These are phyloP conservation scores for Sarcophaga peregrina DNA, from an alignment of 1,140 invertebrate species.

Conservation along the genomic window DNA sequence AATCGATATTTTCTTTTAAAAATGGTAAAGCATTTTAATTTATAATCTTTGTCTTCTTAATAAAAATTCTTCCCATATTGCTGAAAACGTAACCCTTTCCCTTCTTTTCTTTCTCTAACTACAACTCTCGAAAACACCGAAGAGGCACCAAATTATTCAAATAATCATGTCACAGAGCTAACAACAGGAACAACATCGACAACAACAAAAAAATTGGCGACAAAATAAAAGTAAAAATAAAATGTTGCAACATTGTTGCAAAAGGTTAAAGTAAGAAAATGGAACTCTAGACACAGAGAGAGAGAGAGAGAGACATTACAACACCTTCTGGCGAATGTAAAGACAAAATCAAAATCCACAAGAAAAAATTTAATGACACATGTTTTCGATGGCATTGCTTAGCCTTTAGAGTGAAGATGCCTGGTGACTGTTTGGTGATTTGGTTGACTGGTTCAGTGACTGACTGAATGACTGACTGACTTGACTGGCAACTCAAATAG, in stretches of 20 bases:
- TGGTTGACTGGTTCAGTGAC: too few relatives aligned
- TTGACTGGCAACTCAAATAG: background rate
- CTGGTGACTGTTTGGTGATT: too few relatives aligned
- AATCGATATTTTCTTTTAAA: too few relatives aligned
- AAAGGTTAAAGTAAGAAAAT: background rate
- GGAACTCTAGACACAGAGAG: background rate
- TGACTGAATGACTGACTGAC: too few relatives aligned
- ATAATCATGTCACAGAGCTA: background rate
- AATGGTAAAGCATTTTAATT: background rate
- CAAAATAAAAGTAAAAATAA: background rate
- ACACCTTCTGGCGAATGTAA: background rate
- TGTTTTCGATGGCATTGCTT: background rate
- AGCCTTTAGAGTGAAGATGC: too few relatives aligned
- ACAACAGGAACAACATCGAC: background rate
- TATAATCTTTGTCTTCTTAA: background rate
- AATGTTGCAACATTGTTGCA: background rate
- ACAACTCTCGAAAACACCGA: too few relatives aligned
- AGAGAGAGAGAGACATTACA: background rate
- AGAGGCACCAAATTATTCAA: background rate
- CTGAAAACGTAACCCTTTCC: too few relatives aligned
- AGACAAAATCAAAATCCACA: background rate
- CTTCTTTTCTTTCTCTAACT: too few relatives aligned
- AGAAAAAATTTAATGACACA: slow-evolving; percentile 10
- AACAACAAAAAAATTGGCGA: background rate
- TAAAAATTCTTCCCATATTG: background rate